Evolutionary conservation across 2,113 vertebrate species (phyloP), one percentile per base, ranked within the genome.

Genomic region (Colaptes auratus): DNA sequence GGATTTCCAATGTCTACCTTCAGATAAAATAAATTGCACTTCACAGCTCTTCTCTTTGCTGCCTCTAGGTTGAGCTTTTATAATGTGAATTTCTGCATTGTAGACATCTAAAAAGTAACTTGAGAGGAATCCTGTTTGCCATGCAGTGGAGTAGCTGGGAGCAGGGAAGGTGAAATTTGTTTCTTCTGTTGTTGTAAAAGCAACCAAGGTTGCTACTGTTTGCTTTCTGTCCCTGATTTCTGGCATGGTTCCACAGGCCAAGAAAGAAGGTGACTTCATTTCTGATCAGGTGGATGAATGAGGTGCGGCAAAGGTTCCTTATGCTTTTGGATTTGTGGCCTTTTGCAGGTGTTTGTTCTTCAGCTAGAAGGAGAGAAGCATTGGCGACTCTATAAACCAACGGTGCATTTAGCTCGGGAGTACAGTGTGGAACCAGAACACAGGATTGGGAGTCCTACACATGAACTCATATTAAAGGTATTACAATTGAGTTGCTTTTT

Each of bases 341-440:
- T 53, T 84, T 72, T 87, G 10, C 82, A 99, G 99, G 98, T 99
- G 9, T 99, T 99, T 30, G 98, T 99, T 76, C 96, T 99, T 80
- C 99, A 99, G 96, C 96, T 99, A 78, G 98, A 99, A 90, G 99
- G 99, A 2, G 96, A 99, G 98, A 99, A 99, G 33, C 99, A 97
- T 72, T 99, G 99, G 99, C 96, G 96, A 3, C 98, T 99, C 10
- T 99, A 99, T 69, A 88, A 86, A 21, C 99, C 99, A 17, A 98
- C 98, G 0, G 98, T 98, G 55, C 97, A 95, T 11, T 96, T 99
- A 93, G 98, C 99, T 28, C 96, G 98, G 31, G 98, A 98, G 50
- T 99, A 99, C 82, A 98, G 97, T 4, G 73, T 98, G 30, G 98
- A 98, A 82, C 80, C 98, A 0, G 98, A 99, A 92, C 97, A 98